These are phyloP conservation scores for Gadopsis bispinosus DNA, from an alignment of 2,797 vertebrate genomes.

Conservation along the genomic window DNA sequence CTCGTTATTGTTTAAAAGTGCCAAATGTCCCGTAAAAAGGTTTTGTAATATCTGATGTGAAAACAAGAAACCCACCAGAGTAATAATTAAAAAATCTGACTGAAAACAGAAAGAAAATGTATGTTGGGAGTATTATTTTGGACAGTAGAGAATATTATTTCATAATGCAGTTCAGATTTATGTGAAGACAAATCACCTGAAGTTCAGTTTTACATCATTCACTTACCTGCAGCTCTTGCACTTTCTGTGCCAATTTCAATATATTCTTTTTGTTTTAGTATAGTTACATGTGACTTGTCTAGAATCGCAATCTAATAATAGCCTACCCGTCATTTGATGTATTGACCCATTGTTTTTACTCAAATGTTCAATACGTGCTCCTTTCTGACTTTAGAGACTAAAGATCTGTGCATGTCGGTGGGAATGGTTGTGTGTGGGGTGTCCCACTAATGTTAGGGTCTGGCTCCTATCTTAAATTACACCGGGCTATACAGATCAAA, in stretches of 20 bases:
- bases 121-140: background rate
- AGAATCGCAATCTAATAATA: background rate
- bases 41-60: background rate
- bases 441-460: background rate
- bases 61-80: background rate
- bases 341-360: background rate
- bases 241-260: background rate
- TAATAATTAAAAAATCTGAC: background rate
- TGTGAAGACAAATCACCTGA: conserved; percentile 26
- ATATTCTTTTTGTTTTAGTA: background rate
- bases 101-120: background rate
- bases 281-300: background rate
- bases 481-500: background rate
- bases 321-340: background rate
- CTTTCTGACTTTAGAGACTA: background rate
- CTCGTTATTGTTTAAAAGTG: background rate
- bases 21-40: background rate
- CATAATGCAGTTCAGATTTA: conserved; percentile 17
- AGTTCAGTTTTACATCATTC: conserved; percentile 37
- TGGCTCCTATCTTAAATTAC: background rate
- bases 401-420: background rate
- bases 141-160: background rate
- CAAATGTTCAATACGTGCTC: background rate
- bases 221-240: conserved; percentile 25
- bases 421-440: no score